A percentile compares a stretch with the other conserved stretches of the same genome.
Evolutionary conservation across 2,797 vertebrate genomes (phyloP).

Genomic region (Holocentrus rufus): DNA sequence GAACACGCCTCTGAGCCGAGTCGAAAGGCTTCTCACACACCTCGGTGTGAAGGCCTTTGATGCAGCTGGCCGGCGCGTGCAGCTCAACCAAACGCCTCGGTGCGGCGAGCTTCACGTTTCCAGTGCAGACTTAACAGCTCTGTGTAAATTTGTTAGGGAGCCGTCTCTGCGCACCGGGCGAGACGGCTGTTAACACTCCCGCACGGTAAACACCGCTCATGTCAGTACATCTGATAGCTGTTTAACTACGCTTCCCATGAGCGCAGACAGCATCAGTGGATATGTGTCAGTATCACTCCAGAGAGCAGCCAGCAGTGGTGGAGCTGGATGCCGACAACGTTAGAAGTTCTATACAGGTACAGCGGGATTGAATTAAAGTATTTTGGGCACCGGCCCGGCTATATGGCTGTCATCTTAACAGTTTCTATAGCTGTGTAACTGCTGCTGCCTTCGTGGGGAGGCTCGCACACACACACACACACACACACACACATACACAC

Average conservation of each 20-base stretch:
- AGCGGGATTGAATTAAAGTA: conserved; percentile 47
- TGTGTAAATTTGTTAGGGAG: conserved; percentile 61
- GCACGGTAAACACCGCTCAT: conserved; percentile 51
- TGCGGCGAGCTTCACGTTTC: conserved; percentile 51
- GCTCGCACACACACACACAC: conserved; percentile 4
- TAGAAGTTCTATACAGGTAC: conserved; percentile 41
- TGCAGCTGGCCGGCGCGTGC: conserved; percentile 11
- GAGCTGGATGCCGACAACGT: conserved; percentile 45
- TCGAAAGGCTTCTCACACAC: conserved; percentile 62
- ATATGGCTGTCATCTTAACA: conserved; percentile 32
- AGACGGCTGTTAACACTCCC: conserved; percentile 46
- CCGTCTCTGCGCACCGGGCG: conserved; percentile 31
- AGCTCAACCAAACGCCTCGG: conserved; percentile 56
- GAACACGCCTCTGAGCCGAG: conserved; percentile 49
- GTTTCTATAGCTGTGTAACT: conserved; percentile 18
- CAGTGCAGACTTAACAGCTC: conserved; percentile 52
- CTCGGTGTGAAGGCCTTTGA: conserved; percentile 61
- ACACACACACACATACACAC: conserved; percentile 32
- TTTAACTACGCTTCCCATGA: conserved; percentile 67
- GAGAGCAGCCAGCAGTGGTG: conserved; percentile 50
- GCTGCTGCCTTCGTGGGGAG: conserved; percentile 16
- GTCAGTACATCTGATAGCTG: conserved; percentile 38
- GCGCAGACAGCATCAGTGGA: conserved; percentile 52
- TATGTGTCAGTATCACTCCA: conserved; percentile 43
- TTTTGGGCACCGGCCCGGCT: conserved; percentile 45